Base-by-base conservation (phyloP, 1,140 invertebrate species). In the Cardiocondyla obscurior region DNA sequence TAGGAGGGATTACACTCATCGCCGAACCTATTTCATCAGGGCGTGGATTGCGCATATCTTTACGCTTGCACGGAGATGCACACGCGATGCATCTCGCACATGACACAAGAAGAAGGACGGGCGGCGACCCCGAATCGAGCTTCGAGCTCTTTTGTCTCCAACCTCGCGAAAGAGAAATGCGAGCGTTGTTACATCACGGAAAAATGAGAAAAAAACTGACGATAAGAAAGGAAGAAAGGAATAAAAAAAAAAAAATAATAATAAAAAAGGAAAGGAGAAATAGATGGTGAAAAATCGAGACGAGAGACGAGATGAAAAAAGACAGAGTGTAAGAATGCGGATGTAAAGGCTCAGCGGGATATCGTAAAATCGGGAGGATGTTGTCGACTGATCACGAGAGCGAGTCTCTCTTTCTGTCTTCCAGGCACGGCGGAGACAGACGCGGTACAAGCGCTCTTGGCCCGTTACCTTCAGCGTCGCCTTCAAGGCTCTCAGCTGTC, bases 361-460 rank as follows among this genome's bases (percentile, higher is more conserved):
- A 81, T 65, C 44, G 53, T 60, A 81, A 83, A 42, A 82, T 82
- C 46, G 74, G 62, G 74, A 79, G 46, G 73, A 58, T 79, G 10
- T 79, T 67, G 74, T 67, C 81, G 82, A 82, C 64, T 62, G 82
- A 88, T 90, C 81, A 91, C 87, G 84, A 90, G 90, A 85, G 73
- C 81, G 84, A 86, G 22, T 79, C 89, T 81, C 85, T 84, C 84
- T 90, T 90, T 88, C 86, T 90, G 86, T 91, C 89, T 91, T 92
- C 64, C 81, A 92, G 91, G 89, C 88, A 70, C 82, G 42, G 70
- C 88, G 53, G 90, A 92, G 70, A 90, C 81, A 81, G 89, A 91
- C 84, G 90, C 90, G 81, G 90, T 92, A 53, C 90, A 92, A 70
- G 86, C 89, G 30, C 87, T 92, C 60, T 81, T 92, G 82, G 91